These are phyloP conservation scores for Zenarchopterus dispar DNA, from an alignment of 2,797 vertebrate genomes.

Conservation along the genomic window DNA sequence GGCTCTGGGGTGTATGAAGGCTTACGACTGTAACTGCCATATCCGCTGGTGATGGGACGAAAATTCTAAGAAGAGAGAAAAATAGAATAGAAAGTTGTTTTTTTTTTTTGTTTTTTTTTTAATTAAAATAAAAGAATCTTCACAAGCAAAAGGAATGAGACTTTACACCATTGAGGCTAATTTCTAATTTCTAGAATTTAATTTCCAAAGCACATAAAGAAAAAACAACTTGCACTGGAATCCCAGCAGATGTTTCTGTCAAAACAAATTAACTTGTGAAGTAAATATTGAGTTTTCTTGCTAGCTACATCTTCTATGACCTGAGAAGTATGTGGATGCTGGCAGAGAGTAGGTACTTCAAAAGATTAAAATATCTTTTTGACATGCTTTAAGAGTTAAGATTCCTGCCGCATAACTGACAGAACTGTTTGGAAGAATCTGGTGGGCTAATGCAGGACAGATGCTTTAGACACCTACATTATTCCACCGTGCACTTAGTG, in stretches of 20 bases:
- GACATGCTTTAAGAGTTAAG: not conserved
- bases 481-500: conserved; percentile 14
- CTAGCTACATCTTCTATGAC: conserved; percentile 15
- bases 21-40: conserved; percentile 74
- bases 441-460: conserved; percentile 17
- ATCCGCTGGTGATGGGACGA: conserved; percentile 81
- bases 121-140: not conserved
- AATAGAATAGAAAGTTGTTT: not conserved
- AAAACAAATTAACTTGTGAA: conserved; percentile 47
- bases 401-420: conserved; percentile 18
- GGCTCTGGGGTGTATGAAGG: conserved; percentile 72
- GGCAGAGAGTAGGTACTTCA: conserved; percentile 22
- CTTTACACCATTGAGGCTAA: not conserved
- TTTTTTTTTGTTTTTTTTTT: too few relatives aligned
- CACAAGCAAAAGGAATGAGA: conserved; percentile 13
- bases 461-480: conserved; percentile 46
- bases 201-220: conserved; percentile 23
- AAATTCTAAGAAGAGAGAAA: conserved; percentile 81
- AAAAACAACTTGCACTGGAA: conserved; percentile 35
- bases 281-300: conserved; percentile 32
- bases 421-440: conserved; percentile 19
- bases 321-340: conserved; percentile 21
- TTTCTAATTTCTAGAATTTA: conserved; percentile 30
- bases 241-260: conserved; percentile 64
- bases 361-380: conserved; percentile 16